Conservation (phyloP, 1,140 invertebrate species). For the Mylabris phalerata region DNA sequence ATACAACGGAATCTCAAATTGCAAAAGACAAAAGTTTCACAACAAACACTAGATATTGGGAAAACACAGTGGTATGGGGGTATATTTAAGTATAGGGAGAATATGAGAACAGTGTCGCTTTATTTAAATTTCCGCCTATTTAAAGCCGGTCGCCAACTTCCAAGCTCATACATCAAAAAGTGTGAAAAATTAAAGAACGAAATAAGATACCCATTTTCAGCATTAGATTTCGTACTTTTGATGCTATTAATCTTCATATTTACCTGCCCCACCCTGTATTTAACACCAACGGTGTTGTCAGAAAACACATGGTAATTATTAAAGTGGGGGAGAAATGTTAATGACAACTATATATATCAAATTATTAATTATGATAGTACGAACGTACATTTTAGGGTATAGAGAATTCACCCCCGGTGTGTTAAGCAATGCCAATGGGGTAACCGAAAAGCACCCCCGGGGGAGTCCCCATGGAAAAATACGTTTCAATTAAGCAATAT, state of each 20-base stretch:
- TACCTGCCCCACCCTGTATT: neutral
- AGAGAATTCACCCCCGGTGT: neutral
- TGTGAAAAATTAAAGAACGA: constrained; percentile 13
- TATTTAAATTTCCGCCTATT: neutral
- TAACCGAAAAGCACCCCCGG: neutral
- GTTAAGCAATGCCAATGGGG: neutral
- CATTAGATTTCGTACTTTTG: constrained; percentile 12
- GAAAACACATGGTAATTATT: constrained; percentile 19
- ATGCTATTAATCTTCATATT: constrained; percentile 13
- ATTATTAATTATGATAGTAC: constrained; percentile 27
- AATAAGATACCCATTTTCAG: constrained; percentile 12
- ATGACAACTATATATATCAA: constrained; percentile 30
- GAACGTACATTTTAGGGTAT: neutral
- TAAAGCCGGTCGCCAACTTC: neutral
- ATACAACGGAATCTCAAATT: no score
- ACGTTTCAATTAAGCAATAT: neutral
- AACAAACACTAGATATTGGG: no score
- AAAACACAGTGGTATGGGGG: no score
- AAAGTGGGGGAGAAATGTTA: constrained; percentile 21
- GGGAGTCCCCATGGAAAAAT: neutral
- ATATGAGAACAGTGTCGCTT: no score
- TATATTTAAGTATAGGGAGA: no score
- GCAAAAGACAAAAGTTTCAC: no score
- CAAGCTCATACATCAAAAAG: constrained; percentile 10
- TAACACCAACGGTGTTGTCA: constrained; percentile 10